A percentile compares a stretch with the other conserved stretches of the same genome.
These are phyloP conservation scores for Brachymystax lenok DNA, from an alignment of 2,797 vertebrate species.

Conservation along the genomic window DNA sequence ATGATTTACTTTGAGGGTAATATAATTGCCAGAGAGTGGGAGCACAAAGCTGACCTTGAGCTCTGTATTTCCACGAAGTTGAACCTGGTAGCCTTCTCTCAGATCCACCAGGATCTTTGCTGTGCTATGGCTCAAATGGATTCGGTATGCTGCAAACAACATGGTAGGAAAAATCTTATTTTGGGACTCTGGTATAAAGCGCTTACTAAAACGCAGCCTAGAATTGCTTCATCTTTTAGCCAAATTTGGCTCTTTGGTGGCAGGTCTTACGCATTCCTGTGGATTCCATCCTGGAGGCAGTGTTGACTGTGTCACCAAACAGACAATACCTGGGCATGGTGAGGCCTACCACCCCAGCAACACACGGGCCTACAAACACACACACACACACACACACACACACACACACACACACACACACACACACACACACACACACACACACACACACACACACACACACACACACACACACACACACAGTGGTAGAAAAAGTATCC, in stretches of 20 bases:
- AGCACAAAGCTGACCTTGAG: not conserved
- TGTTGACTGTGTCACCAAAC: conserved; percentile 56
- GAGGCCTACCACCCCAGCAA: conserved; percentile 58
- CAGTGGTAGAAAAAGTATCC: no score
- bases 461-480: conserved; percentile 6
- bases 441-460: not conserved
- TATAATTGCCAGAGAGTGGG: not conserved
- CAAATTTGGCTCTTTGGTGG: not conserved
- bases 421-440: not conserved
- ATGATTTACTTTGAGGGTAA: not conserved
- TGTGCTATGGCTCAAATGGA: not conserved
- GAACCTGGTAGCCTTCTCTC: not conserved
- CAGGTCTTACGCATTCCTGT: not conserved
- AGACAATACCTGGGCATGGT: conserved; percentile 62
- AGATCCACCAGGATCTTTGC: not conserved
- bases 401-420: not conserved
- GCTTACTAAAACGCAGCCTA: not conserved
- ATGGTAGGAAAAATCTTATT: not conserved
- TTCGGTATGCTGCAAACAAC: not conserved
- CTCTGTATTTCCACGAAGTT: conserved; percentile 1
- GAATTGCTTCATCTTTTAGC: not conserved
- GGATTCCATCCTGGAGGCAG: conserved; percentile 52
- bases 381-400: not conserved
- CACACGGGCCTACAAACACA: conserved; percentile 47
- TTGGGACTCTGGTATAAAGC: not conserved